phyloP scores from a whole-genome alignment of 2,797 vertebrate genomes.

The Leptatherina wallacei region DNA sequence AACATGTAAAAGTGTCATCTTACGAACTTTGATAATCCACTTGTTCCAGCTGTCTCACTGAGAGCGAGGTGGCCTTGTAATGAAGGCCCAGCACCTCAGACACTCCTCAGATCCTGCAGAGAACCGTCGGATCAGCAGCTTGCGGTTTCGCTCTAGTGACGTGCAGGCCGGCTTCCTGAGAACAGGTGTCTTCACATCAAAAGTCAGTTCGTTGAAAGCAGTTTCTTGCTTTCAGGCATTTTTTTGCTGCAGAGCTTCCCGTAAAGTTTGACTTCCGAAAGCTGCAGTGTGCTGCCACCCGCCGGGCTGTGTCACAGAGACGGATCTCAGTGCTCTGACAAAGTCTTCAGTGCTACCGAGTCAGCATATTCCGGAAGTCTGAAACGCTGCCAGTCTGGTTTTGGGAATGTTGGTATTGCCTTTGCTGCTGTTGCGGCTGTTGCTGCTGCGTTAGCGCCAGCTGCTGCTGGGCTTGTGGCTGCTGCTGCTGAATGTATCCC shows the following conservation, averaged over 20 bases:
- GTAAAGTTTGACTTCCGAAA: constrained; percentile 51
- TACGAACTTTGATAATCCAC: constrained; percentile 53
- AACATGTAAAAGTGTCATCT: constrained; percentile 44
- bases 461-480: constrained; percentile 81
- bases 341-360: constrained; percentile 71
- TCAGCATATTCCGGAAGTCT: constrained; percentile 88
- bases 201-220: constrained; percentile 50
- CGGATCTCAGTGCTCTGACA: constrained; percentile 37
- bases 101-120: constrained; percentile 14
- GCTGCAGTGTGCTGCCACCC: constrained; percentile 40
- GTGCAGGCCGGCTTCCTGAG: constrained; percentile 16
- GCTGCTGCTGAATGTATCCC: constrained; percentile 84
- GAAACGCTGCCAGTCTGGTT: constrained; percentile 83
- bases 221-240: constrained; percentile 9
- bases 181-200: constrained; percentile 50
- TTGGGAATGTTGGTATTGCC: constrained; percentile 84
- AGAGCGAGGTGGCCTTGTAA: constrained; percentile 5
- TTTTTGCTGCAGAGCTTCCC: constrained; percentile 21
- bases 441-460: constrained; percentile 71
- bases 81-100: constrained; percentile 34
- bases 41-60: constrained; percentile 35
- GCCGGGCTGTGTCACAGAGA: constrained; percentile 5
- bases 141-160: constrained; percentile 22
- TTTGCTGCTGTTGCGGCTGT: constrained; percentile 77
- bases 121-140: constrained; percentile 24